Evolutionary conservation across 2,888 invertebrate species (phyloP), one percentile per base, ranked within the genome.

Genomic region (Electrophaes corylata): DNA sequence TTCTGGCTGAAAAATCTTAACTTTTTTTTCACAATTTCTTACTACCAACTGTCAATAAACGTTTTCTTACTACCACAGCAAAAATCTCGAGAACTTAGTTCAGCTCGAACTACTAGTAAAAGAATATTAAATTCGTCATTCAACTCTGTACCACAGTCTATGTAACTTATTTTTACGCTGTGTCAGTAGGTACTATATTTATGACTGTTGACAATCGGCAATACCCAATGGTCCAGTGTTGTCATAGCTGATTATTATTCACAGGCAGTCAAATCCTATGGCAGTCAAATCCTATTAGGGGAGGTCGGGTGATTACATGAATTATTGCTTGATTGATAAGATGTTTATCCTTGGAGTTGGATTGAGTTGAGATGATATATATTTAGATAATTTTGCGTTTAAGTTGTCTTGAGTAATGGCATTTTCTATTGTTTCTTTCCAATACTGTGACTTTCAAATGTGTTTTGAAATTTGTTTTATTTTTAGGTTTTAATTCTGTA

Each of bases 161-260:
- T n/a, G n/a, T n/a, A n/a, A n/a, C n/a, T n/a, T n/a, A n/a, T n/a
- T n/a, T n/a, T n/a, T n/a, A n/a, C n/a, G n/a, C n/a, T n/a, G n/a
- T n/a, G n/a, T n/a, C n/a, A n/a, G n/a, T n/a, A n/a, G n/a, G n/a
- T n/a, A 20, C 11, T 40, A 52, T 50, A 31, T 20, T n/a, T 16
- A 40, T 29, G 26, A 14, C 18, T 19, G 44, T 47, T 31, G 31
- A 43, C 59, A 55, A 57, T 53, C 62, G 29, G 49, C 49, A 60
- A 62, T 64, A 57, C 60, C 57, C 58, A 57, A 39, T 55, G 62
- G 60, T 58, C 60, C 45, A 62, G 51, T 56, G 62, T 64, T 71
- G 57, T 60, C 64, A 64, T 54, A 57, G 40, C 56, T 64, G 43
- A 51, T 69, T 66, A 60, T 66, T 70, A 68, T 69, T 65, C 66